Evolutionary conservation across 1,140 invertebrate genomes (phyloP).

Genomic region (Hylyphantes graminicola): DNA sequence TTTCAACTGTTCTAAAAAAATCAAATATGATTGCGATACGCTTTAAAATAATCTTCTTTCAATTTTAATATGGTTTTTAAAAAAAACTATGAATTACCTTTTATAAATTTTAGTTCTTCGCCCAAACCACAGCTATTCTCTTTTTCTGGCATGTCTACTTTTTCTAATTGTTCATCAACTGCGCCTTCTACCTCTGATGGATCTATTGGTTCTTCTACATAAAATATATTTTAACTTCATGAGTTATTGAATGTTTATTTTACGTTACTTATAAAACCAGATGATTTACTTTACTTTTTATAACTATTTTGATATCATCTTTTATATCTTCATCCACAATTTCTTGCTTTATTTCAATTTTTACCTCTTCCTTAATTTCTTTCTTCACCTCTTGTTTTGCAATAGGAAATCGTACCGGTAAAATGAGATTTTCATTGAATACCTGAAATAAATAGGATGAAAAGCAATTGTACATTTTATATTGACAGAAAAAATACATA

Average conservation of each 20-base stretch:
- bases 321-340: not conserved
- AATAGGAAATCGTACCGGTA: not conserved
- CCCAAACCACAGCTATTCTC: not conserved
- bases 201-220: no score
- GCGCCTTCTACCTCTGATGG: no score
- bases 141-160: not conserved
- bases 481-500: not conserved
- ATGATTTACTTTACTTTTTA: not conserved
- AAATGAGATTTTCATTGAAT: not conserved
- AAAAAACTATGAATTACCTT: no score
- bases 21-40: no score
- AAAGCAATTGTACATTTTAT: not conserved
- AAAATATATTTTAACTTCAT: not conserved
- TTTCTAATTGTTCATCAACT: not conserved
- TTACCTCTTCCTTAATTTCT: not conserved
- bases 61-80: no score
- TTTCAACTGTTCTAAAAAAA: no score
- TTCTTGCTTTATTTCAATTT: slow-evolving; percentile 2
- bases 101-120: not conserved
- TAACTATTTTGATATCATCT: not conserved
- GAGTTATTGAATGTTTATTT: not conserved
- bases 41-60: no score
- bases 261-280: not conserved
- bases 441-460: not conserved
- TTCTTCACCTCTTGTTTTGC: not conserved